phyloP scores from a whole-genome alignment of 2,797 vertebrate species.

The Rhynchotus rufescens region DNA sequence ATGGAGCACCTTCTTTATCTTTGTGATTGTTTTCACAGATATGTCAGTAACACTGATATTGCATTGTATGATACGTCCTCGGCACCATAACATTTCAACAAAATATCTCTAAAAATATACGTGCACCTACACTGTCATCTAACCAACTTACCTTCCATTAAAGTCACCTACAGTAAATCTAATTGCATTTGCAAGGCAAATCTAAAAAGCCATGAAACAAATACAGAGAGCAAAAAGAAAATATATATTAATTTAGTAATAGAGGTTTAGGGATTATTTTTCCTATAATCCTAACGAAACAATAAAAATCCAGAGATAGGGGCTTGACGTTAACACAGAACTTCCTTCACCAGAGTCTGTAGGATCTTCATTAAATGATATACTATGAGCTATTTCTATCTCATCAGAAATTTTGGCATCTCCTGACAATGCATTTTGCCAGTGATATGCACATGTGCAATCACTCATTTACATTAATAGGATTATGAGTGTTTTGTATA shows the following conservation, averaged over 20 bases:
- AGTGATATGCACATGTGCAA: constrained; percentile 46
- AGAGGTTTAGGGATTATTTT: constrained; percentile 24
- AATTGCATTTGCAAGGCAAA: constrained; percentile 65
- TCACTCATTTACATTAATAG: constrained; percentile 62
- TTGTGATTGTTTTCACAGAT: constrained; percentile 67
- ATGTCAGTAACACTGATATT: constrained; percentile 62
- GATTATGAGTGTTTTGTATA: constrained; percentile 58
- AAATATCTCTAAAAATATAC: constrained; percentile 59
- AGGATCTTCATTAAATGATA: constrained; percentile 35
- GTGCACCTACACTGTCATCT: constrained; percentile 32
- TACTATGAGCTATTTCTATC: neutral
- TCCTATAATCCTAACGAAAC: constrained; percentile 43
- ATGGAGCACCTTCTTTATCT: constrained; percentile 73
- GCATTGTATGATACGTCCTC: constrained; percentile 61
- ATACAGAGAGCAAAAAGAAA: neutral
- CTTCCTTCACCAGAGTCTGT: constrained; percentile 39
- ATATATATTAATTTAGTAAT: neutral
- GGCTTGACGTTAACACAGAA: neutral
- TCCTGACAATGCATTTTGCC: constrained; percentile 40
- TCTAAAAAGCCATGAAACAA: constrained; percentile 22
- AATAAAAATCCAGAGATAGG: constrained; percentile 46
- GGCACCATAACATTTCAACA: constrained; percentile 55
- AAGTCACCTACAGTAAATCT: constrained; percentile 37
- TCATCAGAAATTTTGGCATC: constrained; percentile 60
- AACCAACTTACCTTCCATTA: constrained; percentile 65